Base-by-base conservation (phyloP, 2,888 invertebrate species). In the Lasioglossum lativentre region DNA sequence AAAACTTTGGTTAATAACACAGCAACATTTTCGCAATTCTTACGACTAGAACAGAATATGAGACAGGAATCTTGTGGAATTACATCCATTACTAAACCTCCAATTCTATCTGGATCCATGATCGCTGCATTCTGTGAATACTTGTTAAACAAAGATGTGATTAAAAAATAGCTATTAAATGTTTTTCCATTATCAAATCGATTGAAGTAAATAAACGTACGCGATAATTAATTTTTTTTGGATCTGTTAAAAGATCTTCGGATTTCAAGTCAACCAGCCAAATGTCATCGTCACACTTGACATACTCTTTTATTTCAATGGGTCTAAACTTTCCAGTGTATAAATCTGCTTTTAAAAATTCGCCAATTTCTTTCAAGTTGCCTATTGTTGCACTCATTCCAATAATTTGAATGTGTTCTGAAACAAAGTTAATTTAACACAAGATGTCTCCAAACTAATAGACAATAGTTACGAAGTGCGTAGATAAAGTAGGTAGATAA, bases 381-480 rank as follows among this genome's bases (percentile, higher is more conserved):
- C 98, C 99, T 91, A 99, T 97, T 0, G 99, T 99, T 0, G 99
- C 99, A 95, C 99, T 99, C 99, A 99, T 99, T 38, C 99, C 99
- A 30, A 99, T 96, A 82, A 99, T 97, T 94, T 99, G 99, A 84
- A 98, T 97, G 80, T 95, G 95, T 70, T 96, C 97, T 97, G 92
- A 40, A 95, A 72, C 59, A 59, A 42, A 42, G 38, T 10, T 89
- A 85, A 66, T 85, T 56, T 16, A 19, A 30, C 2, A 63, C 16
- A 14, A 14, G 27, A 16, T 30, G 14, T 27, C 6, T 63, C 16
- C 14, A 59, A 27, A 59, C 2, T 59, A 14, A 27, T 27, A n/a
- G 12, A 59, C 14, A 59, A 59, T 2, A 52, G 23, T 23, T 8
- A 52, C 2, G 4, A 52, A n/a, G 3, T 23, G 23, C 10, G 19